Conservation (phyloP, 2,888 invertebrate genomes). For the Lithophane semibrunnea region DNA sequence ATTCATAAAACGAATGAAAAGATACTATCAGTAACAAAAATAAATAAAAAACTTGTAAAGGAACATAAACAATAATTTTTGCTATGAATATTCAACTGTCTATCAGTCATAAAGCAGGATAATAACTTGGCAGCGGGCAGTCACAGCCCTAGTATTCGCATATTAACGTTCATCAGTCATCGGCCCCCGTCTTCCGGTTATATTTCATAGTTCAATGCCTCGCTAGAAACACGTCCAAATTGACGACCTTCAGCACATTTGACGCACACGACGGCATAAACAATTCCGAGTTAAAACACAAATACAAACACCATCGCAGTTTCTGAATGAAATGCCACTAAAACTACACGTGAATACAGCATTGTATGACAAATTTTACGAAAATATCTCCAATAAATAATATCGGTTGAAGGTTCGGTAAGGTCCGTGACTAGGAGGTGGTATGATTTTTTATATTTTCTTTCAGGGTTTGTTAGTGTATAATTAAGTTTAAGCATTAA, state of each 20-base stretch:
- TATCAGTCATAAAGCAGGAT: slow-evolving; percentile 38
- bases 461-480: slow-evolving; percentile 39
- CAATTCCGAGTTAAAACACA: slow-evolving; percentile 44
- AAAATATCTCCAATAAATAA: slow-evolving; percentile 4
- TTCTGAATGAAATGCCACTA: slow-evolving; percentile 21
- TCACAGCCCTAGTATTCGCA: slow-evolving; percentile 72
- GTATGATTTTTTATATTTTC: slow-evolving; percentile 46
- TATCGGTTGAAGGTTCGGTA: neutral
- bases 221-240: slow-evolving; percentile 74
- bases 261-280: slow-evolving; percentile 65
- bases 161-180: slow-evolving; percentile 84
- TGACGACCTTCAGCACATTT: slow-evolving; percentile 80
- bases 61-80: slow-evolving; percentile 10
- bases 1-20: slow-evolving; percentile 4
- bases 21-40: slow-evolving; percentile 5
- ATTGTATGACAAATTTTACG: slow-evolving; percentile 38
- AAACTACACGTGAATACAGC: slow-evolving; percentile 37
- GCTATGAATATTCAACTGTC: slow-evolving; percentile 38
- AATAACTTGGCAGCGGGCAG: slow-evolving; percentile 39
- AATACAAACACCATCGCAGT: slow-evolving; percentile 55
- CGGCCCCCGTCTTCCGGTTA: slow-evolving; percentile 85
- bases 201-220: slow-evolving; percentile 87
- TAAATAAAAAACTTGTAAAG: slow-evolving; percentile 23
- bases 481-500: slow-evolving; percentile 51
- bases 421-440: slow-evolving; percentile 49